These are phyloP conservation scores for Macaria notata DNA, from an alignment of 2,888 invertebrate genomes.

Conservation along the genomic window DNA sequence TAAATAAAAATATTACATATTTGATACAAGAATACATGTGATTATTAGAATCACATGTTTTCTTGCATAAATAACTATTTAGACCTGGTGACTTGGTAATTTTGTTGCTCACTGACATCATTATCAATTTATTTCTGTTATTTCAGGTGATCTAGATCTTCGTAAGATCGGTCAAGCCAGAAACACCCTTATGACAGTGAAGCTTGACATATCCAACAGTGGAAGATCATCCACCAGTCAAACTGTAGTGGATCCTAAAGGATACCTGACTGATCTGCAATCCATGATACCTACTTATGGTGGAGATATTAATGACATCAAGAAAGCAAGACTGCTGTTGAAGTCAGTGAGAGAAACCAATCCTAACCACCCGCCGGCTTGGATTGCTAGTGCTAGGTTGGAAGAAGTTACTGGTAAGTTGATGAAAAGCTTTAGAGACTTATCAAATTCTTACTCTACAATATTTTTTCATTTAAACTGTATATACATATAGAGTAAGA, in stretches of 20 bases:
- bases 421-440: not conserved
- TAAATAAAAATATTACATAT: too few relatives aligned
- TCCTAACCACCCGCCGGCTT: constrained; percentile 99
- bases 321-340: constrained; percentile 95
- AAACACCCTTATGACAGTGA: constrained; percentile 99
- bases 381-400: constrained; percentile 99
- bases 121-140: not conserved
- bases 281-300: constrained; percentile 99
- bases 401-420: constrained; percentile 97
- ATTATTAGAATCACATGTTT: too few relatives aligned
- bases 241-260: constrained; percentile 99
- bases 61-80: too few relatives aligned
- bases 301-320: constrained; percentile 98
- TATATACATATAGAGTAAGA: too few relatives aligned
- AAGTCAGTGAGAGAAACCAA: constrained; percentile 99
- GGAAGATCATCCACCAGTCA: constrained; percentile 99
- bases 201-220: constrained; percentile 91
- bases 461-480: too few relatives aligned
- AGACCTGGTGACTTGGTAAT: too few relatives aligned
- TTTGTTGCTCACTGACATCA: too few relatives aligned
- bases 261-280: constrained; percentile 99
- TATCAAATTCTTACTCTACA: too few relatives aligned
- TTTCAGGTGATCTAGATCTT: constrained; percentile 93
- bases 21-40: too few relatives aligned
- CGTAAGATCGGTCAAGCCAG: constrained; percentile 99